Percentiles rank a stretch among this genome's conserved stretches.
Evolutionary conservation across 2,888 invertebrate species (phyloP).

Genomic region (Panzeria rudis): DNA sequence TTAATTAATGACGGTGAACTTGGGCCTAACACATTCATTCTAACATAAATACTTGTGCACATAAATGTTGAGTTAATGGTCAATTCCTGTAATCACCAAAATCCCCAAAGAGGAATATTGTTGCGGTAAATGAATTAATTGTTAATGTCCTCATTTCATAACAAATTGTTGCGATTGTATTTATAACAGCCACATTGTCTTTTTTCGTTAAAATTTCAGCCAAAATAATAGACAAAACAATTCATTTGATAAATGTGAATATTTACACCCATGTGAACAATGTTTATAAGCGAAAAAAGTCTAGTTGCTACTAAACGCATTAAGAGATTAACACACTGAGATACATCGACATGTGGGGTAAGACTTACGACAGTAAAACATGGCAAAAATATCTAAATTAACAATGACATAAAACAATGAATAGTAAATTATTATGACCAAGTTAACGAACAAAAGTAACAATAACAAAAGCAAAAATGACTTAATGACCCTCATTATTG

Average conservation of each 20-base stretch:
- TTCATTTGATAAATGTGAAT: conserved; percentile 56
- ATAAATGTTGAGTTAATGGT: conserved; percentile 67
- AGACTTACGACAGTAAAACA: conserved; percentile 38
- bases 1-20: too few species aligned
- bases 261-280: conserved; percentile 25
- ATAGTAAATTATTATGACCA: conserved; percentile 67
- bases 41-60: conserved; percentile 9
- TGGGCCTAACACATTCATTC: conserved; percentile 36
- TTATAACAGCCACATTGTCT: conserved; percentile 4
- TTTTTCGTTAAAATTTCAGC: conserved; percentile 11
- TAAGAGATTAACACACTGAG: conserved; percentile 83
- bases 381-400: conserved; percentile 36
- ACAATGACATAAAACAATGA: conserved; percentile 55
- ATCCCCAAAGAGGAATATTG: conserved; percentile 38
- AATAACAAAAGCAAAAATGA: conserved; percentile 59
- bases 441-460: conserved; percentile 57
- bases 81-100: conserved; percentile 63
- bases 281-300: not conserved
- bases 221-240: conserved; percentile 56
- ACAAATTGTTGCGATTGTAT: conserved; percentile 59
- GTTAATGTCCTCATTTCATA: conserved; percentile 64
- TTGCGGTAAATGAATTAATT: conserved; percentile 71
- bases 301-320: conserved; percentile 79
- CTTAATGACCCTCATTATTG: conserved; percentile 73
- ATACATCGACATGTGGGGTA: conserved; percentile 70